These are phyloP conservation scores for Fragum whitleyi DNA, from an alignment of 2,888 invertebrate species.

Conservation along the genomic window DNA sequence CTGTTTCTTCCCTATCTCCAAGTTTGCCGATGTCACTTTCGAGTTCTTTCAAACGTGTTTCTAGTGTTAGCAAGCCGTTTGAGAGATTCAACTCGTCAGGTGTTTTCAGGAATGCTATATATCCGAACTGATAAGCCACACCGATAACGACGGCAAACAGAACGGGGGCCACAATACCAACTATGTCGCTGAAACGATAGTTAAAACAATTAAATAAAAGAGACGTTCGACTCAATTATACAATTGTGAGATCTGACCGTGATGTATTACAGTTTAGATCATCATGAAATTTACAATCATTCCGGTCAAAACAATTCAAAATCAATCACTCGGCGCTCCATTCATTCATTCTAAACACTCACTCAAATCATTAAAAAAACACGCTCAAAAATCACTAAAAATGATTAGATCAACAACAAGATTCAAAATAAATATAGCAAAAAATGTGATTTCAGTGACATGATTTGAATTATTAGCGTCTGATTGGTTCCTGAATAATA, in stretches of 20 bases:
- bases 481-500: no score
- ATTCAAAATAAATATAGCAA: no score
- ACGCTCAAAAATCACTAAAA: no score
- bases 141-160: slow-evolving; percentile 12
- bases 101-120: not conserved
- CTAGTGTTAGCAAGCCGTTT: not conserved
- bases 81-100: slow-evolving; percentile 1
- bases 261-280: no score
- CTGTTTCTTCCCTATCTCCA: not conserved
- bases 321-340: no score
- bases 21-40: slow-evolving; percentile 3
- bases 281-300: not conserved
- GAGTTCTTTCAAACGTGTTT: slow-evolving; percentile 14
- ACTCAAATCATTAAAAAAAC: no score
- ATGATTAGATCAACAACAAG: no score
- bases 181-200: not conserved
- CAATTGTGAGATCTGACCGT: not conserved
- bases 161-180: not conserved
- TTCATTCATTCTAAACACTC: no score
- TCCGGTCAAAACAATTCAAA: not conserved
- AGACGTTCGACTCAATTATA: not conserved
- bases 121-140: slow-evolving; percentile 14
- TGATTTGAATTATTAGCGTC: no score
- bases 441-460: no score
- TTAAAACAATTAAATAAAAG: no score